Base-by-base conservation (phyloP, 2,113 vertebrate species). In the Macroglossus sobrinus region DNA sequence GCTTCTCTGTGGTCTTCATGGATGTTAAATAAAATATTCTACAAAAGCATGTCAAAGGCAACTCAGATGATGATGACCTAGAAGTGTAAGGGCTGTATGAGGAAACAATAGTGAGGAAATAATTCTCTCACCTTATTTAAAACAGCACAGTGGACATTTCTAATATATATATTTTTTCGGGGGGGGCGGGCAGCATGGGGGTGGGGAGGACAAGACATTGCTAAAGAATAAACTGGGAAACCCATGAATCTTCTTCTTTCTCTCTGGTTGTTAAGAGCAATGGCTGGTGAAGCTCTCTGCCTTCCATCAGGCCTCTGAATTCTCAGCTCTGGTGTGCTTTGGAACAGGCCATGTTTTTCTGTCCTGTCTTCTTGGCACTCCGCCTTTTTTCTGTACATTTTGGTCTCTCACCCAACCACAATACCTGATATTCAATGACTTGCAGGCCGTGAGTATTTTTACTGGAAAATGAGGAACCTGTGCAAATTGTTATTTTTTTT, bases 371-470 rank as follows among this genome's bases (percentile, higher is more conserved):
- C 89, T 50, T 98, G 97, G 96, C 96, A 93, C 33, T 33, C 13
- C 15, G 18, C 74, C 74, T 87, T 85, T 92, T 93, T 87, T 94
- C 96, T 94, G 97, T 95, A 68, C 97, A 64, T 90, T 97, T 97
- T 98, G 97, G 95, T 98, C 89, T 94, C 85, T 82, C 80, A 97
- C 96, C 96, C 97, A 97, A 96, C 97, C 97, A 97, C 96, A 97
- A 97, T 92, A 97, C 97, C 96, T 97, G 97, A 97, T 97, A 97
- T 91, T 93, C 97, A 94, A 93, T 16, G 84, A 89, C 79, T 96
- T 93, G 43, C 88, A 91, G 72, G 43, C 88, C 79, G 18, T 71
- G 93, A 21, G 26, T 97, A 94, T 97, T 98, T 98, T 97, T 96
- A 85, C 91, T 97, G 97, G 97, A 97, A 97, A 97, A 93, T 81